Conservation (phyloP, 1,140 invertebrate species). For the Pseudomyrmex concolor region DNA sequence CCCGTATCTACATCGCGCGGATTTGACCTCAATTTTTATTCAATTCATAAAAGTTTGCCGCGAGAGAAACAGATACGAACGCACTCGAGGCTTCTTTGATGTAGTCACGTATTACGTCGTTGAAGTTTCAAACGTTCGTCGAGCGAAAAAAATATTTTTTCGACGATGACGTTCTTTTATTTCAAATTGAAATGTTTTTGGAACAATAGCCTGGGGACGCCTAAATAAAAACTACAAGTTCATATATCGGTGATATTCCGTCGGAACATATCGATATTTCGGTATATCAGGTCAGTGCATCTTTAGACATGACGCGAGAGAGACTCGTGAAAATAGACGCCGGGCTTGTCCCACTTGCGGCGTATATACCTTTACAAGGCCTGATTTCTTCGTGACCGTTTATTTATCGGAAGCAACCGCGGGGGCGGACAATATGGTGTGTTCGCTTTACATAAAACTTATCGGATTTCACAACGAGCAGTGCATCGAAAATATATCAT, state of each 20-base stretch:
- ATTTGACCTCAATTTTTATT: constrained; percentile 61
- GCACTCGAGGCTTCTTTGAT: too few relatives aligned
- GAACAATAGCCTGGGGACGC: too few relatives aligned
- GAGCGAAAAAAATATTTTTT: too few relatives aligned
- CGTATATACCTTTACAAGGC: constrained; percentile 1
- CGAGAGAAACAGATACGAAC: constrained; percentile 26
- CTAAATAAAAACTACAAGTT: too few relatives aligned
- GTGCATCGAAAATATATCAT: constrained; percentile 56
- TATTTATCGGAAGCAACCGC: constrained; percentile 29
- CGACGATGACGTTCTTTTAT: too few relatives aligned
- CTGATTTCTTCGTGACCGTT: constrained; percentile 21
- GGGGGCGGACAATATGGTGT: background rate
- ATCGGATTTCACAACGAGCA: constrained; percentile 31
- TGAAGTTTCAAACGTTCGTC: too few relatives aligned
- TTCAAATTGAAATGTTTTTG: too few relatives aligned
- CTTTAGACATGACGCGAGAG: constrained; percentile 39
- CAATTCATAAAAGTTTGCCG: constrained; percentile 4
- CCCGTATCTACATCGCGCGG: constrained; percentile 48
- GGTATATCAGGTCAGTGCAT: constrained; percentile 32
- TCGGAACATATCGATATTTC: constrained; percentile 9
- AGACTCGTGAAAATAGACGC: constrained; percentile 34
- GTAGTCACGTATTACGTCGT: too few relatives aligned
- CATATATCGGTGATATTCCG: too few relatives aligned
- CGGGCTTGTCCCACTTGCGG: background rate
- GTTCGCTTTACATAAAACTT: constrained; percentile 53